phyloP scores from a whole-genome alignment of 1,140 invertebrate genomes.

The Drosophila burlai region DNA sequence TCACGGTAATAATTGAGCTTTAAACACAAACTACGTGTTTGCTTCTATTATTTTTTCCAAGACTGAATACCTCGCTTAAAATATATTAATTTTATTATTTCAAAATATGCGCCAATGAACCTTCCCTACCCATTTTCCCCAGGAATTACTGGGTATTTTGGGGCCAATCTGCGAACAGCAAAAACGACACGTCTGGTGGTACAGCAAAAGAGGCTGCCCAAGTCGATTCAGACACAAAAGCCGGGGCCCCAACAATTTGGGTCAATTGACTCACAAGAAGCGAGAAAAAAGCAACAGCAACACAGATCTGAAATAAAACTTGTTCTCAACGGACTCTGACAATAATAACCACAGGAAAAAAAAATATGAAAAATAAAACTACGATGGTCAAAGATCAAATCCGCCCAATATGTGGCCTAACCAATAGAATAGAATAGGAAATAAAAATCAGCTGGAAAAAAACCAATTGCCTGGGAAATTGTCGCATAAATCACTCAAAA shows the following conservation, averaged over 20 bases:
- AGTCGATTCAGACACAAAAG: constrained; percentile 51
- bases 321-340: constrained; percentile 54
- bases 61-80: no score
- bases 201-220: constrained; percentile 43
- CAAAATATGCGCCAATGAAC: background rate
- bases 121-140: background rate
- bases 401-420: constrained; percentile 41
- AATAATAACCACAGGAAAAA: constrained; percentile 46
- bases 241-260: constrained; percentile 51
- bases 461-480: constrained; percentile 25
- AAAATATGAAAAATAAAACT: constrained; percentile 2
- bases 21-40: no score
- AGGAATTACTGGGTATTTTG: constrained; percentile 27
- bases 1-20: no score
- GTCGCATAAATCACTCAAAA: constrained; percentile 51
- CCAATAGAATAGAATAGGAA: constrained; percentile 36
- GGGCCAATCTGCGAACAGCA: constrained; percentile 45
- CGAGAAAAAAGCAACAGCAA: constrained; percentile 36
- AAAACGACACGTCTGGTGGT: constrained; percentile 55
- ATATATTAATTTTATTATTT: background rate
- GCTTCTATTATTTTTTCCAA: no score
- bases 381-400: constrained; percentile 47
- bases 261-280: constrained; percentile 63
- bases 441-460: constrained; percentile 14
- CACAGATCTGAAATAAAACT: constrained; percentile 52